Evolutionary conservation across 1,140 invertebrate genomes (phyloP).

Genomic region (honey bee (Apis mellifera)): Amel_HAv3.1 CM009931.2:19168001-19168500

Average conservation of each 20-base stretch:
- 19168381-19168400: constrained; percentile 56
- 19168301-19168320: no score
- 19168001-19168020: constrained; percentile 10
- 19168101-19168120: constrained; percentile 27
- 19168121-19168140: neutral
- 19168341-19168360: constrained; percentile 38
- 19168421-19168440: constrained; percentile 58
- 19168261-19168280: no score
- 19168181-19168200: no score
- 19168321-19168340: no score
- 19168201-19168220: no score
- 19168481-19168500: constrained; percentile 69
- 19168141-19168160: neutral
- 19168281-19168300: no score
- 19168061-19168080: constrained; percentile 30
- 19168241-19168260: no score
- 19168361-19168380: constrained; percentile 50
- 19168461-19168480: constrained; percentile 65
- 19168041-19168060: constrained; percentile 12
- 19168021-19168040: neutral
- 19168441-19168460: constrained; percentile 51
- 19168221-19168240: no score
- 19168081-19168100: constrained; percentile 5
- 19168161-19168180: neutral
- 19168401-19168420: constrained; percentile 62